A percentile compares a stretch with the other conserved stretches of the same genome.
These are phyloP conservation scores for Cassiopea andromeda DNA, from an alignment of 30 jellyfish, hydroid and myxozoan genomes.

Conservation along the genomic window DNA sequence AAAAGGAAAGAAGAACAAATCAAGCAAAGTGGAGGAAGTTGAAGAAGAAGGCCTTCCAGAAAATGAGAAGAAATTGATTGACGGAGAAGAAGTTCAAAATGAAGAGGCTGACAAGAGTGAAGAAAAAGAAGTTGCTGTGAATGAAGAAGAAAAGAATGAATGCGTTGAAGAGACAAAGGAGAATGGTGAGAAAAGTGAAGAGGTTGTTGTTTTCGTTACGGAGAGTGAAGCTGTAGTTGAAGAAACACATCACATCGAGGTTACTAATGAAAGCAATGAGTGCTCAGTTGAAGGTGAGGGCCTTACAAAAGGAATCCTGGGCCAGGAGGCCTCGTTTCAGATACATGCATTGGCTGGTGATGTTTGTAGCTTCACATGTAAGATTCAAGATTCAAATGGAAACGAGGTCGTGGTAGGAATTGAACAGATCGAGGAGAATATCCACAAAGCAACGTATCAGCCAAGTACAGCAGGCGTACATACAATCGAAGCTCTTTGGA, in stretches of 20 bases:
- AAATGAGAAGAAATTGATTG: slow-evolving; percentile 25
- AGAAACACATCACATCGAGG: slow-evolving; percentile 42
- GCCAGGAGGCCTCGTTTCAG: slow-evolving; percentile 54
- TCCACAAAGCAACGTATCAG: slow-evolving; percentile 53
- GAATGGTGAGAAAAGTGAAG: slow-evolving; percentile 11
- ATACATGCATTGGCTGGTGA: slow-evolving; percentile 16
- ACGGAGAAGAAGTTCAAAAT: slow-evolving; percentile 29
- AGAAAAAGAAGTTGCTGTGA: slow-evolving; percentile 17
- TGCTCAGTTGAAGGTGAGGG: slow-evolving; percentile 58
- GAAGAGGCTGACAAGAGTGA: slow-evolving; percentile 14
- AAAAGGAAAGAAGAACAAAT: slow-evolving; percentile 10
- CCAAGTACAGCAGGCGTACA: slow-evolving; percentile 54
- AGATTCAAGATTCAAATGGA: slow-evolving; percentile 53
- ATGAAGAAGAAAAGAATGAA: slow-evolving; percentile 6
- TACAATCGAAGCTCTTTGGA: slow-evolving; percentile 57
- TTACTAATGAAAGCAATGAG: slow-evolving; percentile 25
- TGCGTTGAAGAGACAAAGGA: not conserved
- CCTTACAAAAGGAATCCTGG: slow-evolving; percentile 25
- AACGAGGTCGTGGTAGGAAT: slow-evolving; percentile 65
- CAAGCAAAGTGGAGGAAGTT: slow-evolving; percentile 9
- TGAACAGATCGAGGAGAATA: slow-evolving; percentile 21
- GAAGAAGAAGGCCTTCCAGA: slow-evolving; percentile 42
- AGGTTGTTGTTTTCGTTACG: slow-evolving; percentile 57
- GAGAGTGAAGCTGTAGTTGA: slow-evolving; percentile 64
- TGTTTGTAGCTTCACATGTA: slow-evolving; percentile 36